These are phyloP conservation scores for Caiman crocodilus DNA, from an alignment of 2,797 vertebrate species.

Conservation along the genomic window DNA sequence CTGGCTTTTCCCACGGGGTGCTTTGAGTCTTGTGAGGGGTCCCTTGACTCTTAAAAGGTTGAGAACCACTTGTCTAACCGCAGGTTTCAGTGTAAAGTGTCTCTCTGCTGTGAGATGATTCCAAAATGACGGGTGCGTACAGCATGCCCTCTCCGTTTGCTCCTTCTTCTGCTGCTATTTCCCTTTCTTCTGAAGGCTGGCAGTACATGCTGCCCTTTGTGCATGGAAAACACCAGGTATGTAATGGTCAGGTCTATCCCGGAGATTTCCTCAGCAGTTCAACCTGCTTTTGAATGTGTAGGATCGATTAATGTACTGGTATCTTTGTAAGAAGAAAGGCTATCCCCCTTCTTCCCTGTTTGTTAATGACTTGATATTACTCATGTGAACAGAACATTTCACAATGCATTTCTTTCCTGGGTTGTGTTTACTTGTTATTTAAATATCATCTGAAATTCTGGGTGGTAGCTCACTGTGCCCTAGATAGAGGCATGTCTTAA, in stretches of 20 bases:
- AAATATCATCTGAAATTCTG: conserved; percentile 68
- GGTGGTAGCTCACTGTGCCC: conserved; percentile 50
- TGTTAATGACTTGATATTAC: conserved; percentile 61
- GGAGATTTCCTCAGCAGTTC: conserved; percentile 32
- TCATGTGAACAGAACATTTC: conserved; percentile 69
- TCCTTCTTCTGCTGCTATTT: conserved; percentile 37
- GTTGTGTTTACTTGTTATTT: conserved; percentile 75
- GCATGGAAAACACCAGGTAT: conserved; percentile 35
- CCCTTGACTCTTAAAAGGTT: too few species aligned
- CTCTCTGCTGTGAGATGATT: conserved; percentile 63
- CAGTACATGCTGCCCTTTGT: background rate
- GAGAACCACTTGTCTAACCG: too few species aligned
- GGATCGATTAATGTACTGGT: conserved; percentile 45
- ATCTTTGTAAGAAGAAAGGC: background rate
- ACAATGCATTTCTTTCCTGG: conserved; percentile 50
- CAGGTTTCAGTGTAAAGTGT: background rate
- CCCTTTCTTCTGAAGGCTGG: conserved; percentile 7
- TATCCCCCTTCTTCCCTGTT: conserved; percentile 44
- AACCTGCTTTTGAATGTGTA: conserved; percentile 12
- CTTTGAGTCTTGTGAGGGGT: too few species aligned
- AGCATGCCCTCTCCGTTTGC: conserved; percentile 37
- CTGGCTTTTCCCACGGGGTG: too few species aligned
- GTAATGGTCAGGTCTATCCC: background rate
- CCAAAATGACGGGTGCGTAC: conserved; percentile 66
- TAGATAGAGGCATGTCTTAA: conserved; percentile 30